Base-by-base conservation (phyloP, 2,797 vertebrate species). In the Squalus acanthias region DNA sequence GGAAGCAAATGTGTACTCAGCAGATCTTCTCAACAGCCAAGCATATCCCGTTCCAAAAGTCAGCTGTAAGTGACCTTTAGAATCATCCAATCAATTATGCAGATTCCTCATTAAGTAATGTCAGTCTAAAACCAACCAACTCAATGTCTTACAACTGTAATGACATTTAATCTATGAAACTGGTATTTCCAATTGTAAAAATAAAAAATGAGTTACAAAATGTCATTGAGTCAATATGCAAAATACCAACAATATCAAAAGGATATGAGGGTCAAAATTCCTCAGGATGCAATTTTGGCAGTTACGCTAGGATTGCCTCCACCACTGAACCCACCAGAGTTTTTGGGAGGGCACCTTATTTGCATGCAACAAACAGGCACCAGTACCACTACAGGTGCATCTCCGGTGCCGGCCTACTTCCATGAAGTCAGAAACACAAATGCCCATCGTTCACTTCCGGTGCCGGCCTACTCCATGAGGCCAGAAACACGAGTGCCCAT, bases 21-120 rank as follows among this genome's bases (percentile, higher is more conserved):
- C 98, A 98, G 98, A 98, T 98, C 98, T 98, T 98, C 98, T 98
- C 98, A 98, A 98, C 97, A 50, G 97, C 98, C 97, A 98, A 99
- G 98, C 94, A 95, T 76, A 76, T 95, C 94, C 94, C 29, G 17
- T 57, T 95, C 94, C 50, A 74, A 95, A 95, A 57, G 94, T 95
- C 94, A 95, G 70, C 99, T 99, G 98, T 98, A 98, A 98, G 98
- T 99, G 99, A 99, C 99, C 99, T 99, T 99, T 98, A 98, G 98
- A 98, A 98, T 98, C 99, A 98, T 99, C 98, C 99, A 99, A 99
- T 99, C 99, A 98, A 99, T 99, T 99, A 98, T 98, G 98, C 98
- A 98, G 98, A 98, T 98, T 98, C 98, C 98, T 98, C 98, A 99
- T 99, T 99, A 99, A 98, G 98, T 98, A 98, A 98, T 98, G 99